Conservation (phyloP, 2,797 vertebrate species). For the Nyctibius grandis region DNA sequence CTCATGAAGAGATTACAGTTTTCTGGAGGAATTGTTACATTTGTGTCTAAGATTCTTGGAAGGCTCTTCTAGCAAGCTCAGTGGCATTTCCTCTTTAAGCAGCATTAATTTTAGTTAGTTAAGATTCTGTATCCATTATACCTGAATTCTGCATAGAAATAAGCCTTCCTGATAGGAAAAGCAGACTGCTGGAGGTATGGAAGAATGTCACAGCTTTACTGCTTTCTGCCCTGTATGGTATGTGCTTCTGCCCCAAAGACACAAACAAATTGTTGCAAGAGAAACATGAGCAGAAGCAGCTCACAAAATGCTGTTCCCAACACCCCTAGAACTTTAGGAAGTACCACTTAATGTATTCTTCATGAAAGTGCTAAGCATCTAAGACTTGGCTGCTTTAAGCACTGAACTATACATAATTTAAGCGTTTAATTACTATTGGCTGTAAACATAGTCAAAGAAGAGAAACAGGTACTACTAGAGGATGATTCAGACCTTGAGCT, state of each 20-base stretch:
- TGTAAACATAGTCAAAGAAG: not conserved
- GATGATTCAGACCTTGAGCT: not conserved
- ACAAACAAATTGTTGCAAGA: not conserved
- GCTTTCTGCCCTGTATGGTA: not conserved
- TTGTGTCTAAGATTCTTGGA: not conserved
- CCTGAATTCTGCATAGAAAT: not conserved
- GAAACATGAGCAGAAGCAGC: not conserved
- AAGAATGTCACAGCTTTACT: not conserved
- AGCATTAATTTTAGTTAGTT: not conserved
- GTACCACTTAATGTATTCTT: not conserved
- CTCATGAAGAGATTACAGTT: too few species aligned
- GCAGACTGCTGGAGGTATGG: not conserved
- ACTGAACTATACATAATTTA: not conserved
- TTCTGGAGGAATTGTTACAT: not conserved
- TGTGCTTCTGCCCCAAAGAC: not conserved
- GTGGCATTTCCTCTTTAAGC: not conserved
- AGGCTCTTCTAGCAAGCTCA: not conserved
- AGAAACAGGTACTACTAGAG: not conserved
- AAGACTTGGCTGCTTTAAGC: not conserved
- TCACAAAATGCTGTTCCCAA: not conserved
- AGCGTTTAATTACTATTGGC: not conserved
- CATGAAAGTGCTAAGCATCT: not conserved
- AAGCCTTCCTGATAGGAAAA: not conserved
- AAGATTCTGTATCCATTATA: not conserved
- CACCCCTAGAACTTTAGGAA: not conserved